These are phyloP conservation scores for Chromis chromis DNA, from an alignment of 2,797 vertebrate genomes.

Conservation along the genomic window DNA sequence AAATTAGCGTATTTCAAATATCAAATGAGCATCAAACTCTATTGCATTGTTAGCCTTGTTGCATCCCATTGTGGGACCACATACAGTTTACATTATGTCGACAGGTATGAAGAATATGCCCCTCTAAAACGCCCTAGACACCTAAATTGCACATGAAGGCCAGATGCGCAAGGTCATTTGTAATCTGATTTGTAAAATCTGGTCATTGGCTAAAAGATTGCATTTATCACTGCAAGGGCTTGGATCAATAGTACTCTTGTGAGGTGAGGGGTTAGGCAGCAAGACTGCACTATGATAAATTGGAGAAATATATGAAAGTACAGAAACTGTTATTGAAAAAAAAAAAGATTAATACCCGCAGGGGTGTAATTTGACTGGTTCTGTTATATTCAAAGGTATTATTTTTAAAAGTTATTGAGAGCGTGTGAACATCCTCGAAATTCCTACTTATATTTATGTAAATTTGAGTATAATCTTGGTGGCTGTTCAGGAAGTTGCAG, in stretches of 20 bases:
- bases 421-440: slow-evolving; percentile 16
- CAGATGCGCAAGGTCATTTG: slow-evolving; percentile 40
- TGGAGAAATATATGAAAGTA: slow-evolving; percentile 69
- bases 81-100: background rate
- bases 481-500: slow-evolving; percentile 29
- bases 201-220: slow-evolving; percentile 61
- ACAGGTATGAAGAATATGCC: background rate
- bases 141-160: slow-evolving; percentile 23
- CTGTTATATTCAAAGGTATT: slow-evolving; percentile 43
- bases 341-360: slow-evolving; percentile 57
- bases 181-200: slow-evolving; percentile 64
- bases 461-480: slow-evolving; percentile 20
- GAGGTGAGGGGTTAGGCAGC: slow-evolving; percentile 56
- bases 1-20: background rate
- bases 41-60: background rate
- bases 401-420: slow-evolving; percentile 46
- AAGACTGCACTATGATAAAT: slow-evolving; percentile 67
- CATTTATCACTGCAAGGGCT: slow-evolving; percentile 66
- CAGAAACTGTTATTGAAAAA: slow-evolving; percentile 56
- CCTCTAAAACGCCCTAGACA: background rate
- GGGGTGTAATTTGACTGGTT: slow-evolving; percentile 46
- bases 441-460: slow-evolving; percentile 21
- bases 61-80: background rate
- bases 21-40: background rate
- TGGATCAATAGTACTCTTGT: slow-evolving; percentile 71